Evolutionary conservation across 2,888 invertebrate species (phyloP).

Genomic region (Atrina japonica): DNA sequence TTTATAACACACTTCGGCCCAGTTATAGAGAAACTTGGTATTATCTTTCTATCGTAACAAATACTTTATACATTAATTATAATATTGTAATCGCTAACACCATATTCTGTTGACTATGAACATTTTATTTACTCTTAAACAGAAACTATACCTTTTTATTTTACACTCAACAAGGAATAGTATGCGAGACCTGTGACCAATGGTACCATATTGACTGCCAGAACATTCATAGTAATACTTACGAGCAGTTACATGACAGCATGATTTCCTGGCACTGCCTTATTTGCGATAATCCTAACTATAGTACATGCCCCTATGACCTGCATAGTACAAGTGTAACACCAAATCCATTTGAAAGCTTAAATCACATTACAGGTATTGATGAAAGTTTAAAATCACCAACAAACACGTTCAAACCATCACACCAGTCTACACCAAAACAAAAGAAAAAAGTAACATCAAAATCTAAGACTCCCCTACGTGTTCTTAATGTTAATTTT

Average conservation of each 20-base stretch:
- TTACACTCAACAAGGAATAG: too few species aligned
- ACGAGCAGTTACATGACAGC: constrained; percentile 10
- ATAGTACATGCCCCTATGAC: constrained; percentile 11
- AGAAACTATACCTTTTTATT: too few species aligned
- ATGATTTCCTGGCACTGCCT: constrained; percentile 6
- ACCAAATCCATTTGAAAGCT: constrained; percentile 1
- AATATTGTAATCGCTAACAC: too few species aligned
- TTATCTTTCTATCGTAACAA: too few species aligned
- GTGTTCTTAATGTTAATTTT: constrained; percentile 18
- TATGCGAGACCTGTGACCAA: constrained; percentile 13
- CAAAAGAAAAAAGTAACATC: constrained; percentile 7
- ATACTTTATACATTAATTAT: too few species aligned
- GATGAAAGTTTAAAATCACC: not conserved
- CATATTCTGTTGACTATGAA: too few species aligned
- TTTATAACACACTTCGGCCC: too few species aligned
- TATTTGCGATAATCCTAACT: constrained; percentile 11
- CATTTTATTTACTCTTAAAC: too few species aligned
- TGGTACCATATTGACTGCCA: constrained; percentile 24
- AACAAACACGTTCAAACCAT: constrained; percentile 9
- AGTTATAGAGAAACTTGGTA: too few species aligned
- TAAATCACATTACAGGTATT: not conserved
- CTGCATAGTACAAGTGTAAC: not conserved
- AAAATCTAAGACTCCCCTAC: constrained; percentile 1
- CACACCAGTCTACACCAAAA: constrained; percentile 23
- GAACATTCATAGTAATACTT: constrained; percentile 15